A percentile compares a stretch with the other conserved stretches of the same genome.
Conservation (phyloP, 1,140 invertebrate genomes). For the Rhyacophila brunnea region DNA sequence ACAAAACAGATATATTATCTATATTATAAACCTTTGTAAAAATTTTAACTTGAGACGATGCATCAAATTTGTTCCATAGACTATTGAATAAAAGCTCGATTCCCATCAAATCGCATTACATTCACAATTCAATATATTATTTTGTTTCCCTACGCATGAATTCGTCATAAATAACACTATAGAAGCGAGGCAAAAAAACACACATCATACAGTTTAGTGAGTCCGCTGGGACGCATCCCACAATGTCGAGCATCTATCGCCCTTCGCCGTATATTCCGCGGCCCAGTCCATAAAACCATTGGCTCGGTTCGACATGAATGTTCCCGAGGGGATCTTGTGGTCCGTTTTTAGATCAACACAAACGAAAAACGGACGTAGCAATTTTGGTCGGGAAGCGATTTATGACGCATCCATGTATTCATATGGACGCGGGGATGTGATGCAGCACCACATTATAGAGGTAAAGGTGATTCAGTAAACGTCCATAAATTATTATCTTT, state of each 20-base stretch:
- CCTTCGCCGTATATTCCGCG: slow-evolving; percentile 8
- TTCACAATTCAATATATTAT: too few species aligned
- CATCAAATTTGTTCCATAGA: too few species aligned
- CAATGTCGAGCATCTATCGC: background rate
- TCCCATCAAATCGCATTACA: too few species aligned
- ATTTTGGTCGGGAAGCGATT: slow-evolving; percentile 22
- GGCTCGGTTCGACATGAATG: slow-evolving; percentile 31
- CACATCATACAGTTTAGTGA: slow-evolving; percentile 20
- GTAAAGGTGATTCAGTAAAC: too few species aligned
- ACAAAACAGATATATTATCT: too few species aligned
- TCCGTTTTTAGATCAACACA: slow-evolving; percentile 21
- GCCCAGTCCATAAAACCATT: slow-evolving; percentile 32
- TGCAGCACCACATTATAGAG: too few species aligned
- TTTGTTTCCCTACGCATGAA: background rate
- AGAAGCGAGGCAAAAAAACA: slow-evolving; percentile 4
- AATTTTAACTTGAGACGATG: too few species aligned
- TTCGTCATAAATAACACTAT: slow-evolving; percentile 25
- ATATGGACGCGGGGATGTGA: too few species aligned
- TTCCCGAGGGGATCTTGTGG: slow-evolving; percentile 14
- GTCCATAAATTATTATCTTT: too few species aligned
- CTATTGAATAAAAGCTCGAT: too few species aligned
- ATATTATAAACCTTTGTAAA: too few species aligned
- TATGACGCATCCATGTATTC: slow-evolving; percentile 5
- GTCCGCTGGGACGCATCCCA: slow-evolving; percentile 9
- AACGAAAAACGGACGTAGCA: background rate